Base-by-base conservation (phyloP, 1,140 invertebrate genomes). In the Drosophila oshimai region DNA sequence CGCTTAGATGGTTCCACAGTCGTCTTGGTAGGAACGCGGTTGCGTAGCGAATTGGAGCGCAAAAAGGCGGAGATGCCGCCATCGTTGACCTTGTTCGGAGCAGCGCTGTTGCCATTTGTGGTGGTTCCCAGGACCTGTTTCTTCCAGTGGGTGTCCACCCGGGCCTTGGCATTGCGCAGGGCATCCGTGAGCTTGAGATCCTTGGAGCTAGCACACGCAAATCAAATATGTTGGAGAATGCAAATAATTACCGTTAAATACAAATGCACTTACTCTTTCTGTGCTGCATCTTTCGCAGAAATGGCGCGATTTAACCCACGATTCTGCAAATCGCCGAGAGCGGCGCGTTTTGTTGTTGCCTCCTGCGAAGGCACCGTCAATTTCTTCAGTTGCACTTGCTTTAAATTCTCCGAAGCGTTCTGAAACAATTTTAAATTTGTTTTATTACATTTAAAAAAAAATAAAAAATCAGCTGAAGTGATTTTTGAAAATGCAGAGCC, bases 141-240 rank as follows among this genome's bases (percentile, higher is more conserved):
- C 61, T 91, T 91, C 90, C 90, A 91, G 37, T 88, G 70, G 1
- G 84, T 84, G 36, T 91, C 90, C 47, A 91, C 90, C 20, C 89
- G 87, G 12, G 90, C 70, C 45, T 91, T 91, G 15, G 78, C 68
- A 42, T 61, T 74, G 7, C 78, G 74, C 24, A 83, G 49, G 9
- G 65, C 65, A 49, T 80, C 72, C 28, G 84, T 60, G 26, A 90
- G 31, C 47, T 90, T 90, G 0, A 70, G 39, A 49, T 89, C 83
- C 44, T 90, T 90, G 24, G 84, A 28, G 29, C 86, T 89, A 24
- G 0, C 6, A 13, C 6, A 9, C 4, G 4, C 4, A 26, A 13
- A 58, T 20, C 24, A 55, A 24, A 60, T 18, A 10, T n/a, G 22
- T 26, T 44, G 4, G 13, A 24, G 4, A 39, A 34, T 26, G 3